Evolutionary conservation across 2,113 vertebrate species (phyloP), one percentile per base, ranked within the genome.

Genomic region (Pseudorhombus dupliciocellatus): DNA sequence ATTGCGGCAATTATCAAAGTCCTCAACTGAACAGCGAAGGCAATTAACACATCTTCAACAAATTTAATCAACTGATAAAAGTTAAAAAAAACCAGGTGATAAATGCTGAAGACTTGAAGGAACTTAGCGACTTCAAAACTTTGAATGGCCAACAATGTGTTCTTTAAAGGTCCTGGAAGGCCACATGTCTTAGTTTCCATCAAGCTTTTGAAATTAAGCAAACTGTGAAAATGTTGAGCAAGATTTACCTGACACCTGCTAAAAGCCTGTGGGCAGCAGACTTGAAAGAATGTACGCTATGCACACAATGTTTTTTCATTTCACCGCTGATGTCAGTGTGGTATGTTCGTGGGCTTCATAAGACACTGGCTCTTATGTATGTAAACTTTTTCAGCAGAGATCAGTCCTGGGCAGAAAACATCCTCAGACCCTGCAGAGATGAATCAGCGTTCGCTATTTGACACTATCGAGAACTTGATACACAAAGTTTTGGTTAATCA

Each of bases 401-500:
- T 34, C 46, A n/a, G 55, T 55, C 26, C 4, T 1, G 6, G 64
- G 46, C 22, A 9, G 12, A 20, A 24, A 50, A 69, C 30, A 56
- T 15, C 2, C 1, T 7, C n/a, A 18, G 7, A 44, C 22, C 60
- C 60, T 25, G 46, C 52, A 48, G 60, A 58, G 61, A 46, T 6
- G 57, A 11, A 73, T 74, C 31, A 34, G 61, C 34, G 34, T 71
- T 73, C 60, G 65, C 56, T 52, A 50, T 42, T 71, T 4, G 1
- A 67, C 28, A n/a, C 21, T 65, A 34, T 70, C 40, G 28, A 52
- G 34, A 75, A 42, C 12, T 51, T 56, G 66, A n/a, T 37, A 18
- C 7, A 60, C 54, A 59, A 70, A 77, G 75, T 79, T 79, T 30
- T 61, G 76, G 65, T 76, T 79, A 66, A 83, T 52, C 50, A 52